Base-by-base conservation (phyloP, 1,140 invertebrate genomes). In the Drosophila kanapiae region DNA sequence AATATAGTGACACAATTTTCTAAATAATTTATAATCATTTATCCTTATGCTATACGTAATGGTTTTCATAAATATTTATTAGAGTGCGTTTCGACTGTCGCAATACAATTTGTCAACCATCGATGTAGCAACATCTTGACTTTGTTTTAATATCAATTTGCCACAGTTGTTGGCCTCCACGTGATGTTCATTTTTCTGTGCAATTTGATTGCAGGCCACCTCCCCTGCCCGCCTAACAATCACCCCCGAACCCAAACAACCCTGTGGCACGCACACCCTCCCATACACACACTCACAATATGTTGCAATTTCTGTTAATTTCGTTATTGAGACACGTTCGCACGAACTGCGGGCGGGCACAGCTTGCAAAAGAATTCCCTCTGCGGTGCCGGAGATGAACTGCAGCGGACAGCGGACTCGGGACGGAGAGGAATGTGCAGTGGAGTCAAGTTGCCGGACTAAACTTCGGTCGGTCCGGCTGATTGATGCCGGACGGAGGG, bases 271-370 rank as follows among this genome's bases (percentile, higher is more conserved):
- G 48, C 31, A 37, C 35, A 54, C 40, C 13, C 51, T 14, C 38
- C 18, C 37, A 38, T 42, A 7, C 27, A 59, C 47, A 71, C 45
- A 45, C 13, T 48, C 54, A 79, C 84, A 87, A 87, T 87, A 87
- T 88, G 84, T 80, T 87, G 84, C 80, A 87, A 88, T 88, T 87
- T 88, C 84, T 87, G 84, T 87, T 87, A 87, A 87, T 87, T 88
- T 87, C 80, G 84, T 87, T 87, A 87, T 87, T 83, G 84, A 83
- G 80, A 88, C 84, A 87, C 84, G 84, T 87, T 88, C 77, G 72
- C 72, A 80, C 77, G 65, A 87, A 83, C 68, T 87, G 68, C 69
- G 84, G 75, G 35, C 69, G 69, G 51, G 35, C 68, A 82, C 83
- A 87, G 79, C 77, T 86, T 86, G 82, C 59, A 62, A 69, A 67